Conservation (phyloP, 2,888 invertebrate species). For the Thumatha senex region DNA sequence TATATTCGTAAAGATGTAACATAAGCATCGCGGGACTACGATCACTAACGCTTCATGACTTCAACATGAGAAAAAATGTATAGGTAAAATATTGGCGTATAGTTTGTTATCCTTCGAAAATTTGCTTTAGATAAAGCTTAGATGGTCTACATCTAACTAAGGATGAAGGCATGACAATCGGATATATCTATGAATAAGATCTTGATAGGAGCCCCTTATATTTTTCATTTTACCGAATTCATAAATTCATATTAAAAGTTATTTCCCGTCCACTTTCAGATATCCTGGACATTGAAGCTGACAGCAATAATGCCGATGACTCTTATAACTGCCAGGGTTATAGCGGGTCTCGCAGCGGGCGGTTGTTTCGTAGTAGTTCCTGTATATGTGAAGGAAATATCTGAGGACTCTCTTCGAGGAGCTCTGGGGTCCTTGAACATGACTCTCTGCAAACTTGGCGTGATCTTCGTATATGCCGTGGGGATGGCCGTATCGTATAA, state of each 20-base stretch:
- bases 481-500: slow-evolving; percentile 54
- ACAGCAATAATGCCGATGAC: slow-evolving; percentile 42
- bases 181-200: too few relatives aligned
- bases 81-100: too few relatives aligned
- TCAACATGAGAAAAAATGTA: too few relatives aligned
- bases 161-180: too few relatives aligned
- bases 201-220: too few relatives aligned
- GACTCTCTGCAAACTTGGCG: slow-evolving; percentile 66
- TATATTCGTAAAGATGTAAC: too few relatives aligned
- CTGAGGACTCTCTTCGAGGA: slow-evolving; percentile 58
- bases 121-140: too few relatives aligned
- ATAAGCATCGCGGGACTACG: too few relatives aligned
- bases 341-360: slow-evolving; percentile 58
- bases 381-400: slow-evolving; percentile 62
- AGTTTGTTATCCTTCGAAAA: too few relatives aligned
- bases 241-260: background rate
- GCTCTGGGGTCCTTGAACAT: slow-evolving; percentile 61
- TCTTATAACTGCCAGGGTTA: slow-evolving; percentile 51
- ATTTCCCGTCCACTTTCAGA: slow-evolving; percentile 37
- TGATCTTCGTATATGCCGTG: slow-evolving; percentile 62
- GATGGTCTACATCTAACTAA: too few relatives aligned
- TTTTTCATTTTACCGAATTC: too few relatives aligned
- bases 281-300: slow-evolving; percentile 64
- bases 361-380: slow-evolving; percentile 65
- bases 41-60: too few relatives aligned